Evolutionary conservation across 2,888 invertebrate species (phyloP), one percentile per base, ranked within the genome.

Genomic region (Orthosia gothica): DNA sequence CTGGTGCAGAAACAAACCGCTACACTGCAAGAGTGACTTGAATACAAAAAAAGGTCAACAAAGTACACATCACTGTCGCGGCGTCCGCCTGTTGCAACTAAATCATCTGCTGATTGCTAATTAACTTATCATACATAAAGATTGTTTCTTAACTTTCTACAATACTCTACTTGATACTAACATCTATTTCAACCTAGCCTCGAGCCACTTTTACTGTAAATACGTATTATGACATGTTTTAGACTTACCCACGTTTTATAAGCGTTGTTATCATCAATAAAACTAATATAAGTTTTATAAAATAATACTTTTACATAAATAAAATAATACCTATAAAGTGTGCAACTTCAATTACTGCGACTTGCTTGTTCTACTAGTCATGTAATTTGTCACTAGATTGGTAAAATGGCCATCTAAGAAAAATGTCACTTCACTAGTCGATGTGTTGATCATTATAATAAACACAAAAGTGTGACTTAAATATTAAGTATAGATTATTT

Each of bases 381-480:
- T 63, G 65, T 49, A 0, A 32, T 49, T 47, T 50, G 49, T 55
- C 9, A 32, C 54, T 69, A 57, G 49, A 69, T 61, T 70, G 18
- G n/a, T 72, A 76, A 72, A 77, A 72, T 73, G 18, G 45, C 73
- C 62, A 63, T 74, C 63, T 84, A 76, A 64, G 57, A 78, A 73
- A 73, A 70, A 70, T 16, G n/a, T 68, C 32, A 65, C 57, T 64
- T 67, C 64, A 74, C 67, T 68, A 76, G 62, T 66, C 59, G 63
- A 76, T 76, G 80, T 55, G 40, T 73, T 63, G 61, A 66, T 70
- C 20, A 40, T 62, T 50, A 63, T 55, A 76, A 40, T 58, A 55
- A 81, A 83, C 79, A 84, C 74, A 84, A 79, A 85, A 74, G 62
- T 70, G 79, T 86, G 78, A 59, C 80, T 73, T 82, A 87, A 74